A percentile compares a stretch with the other conserved stretches of the same genome.
These are phyloP conservation scores for Tetrapedia diversipes DNA, from an alignment of 2,888 invertebrate species.

Conservation along the genomic window DNA sequence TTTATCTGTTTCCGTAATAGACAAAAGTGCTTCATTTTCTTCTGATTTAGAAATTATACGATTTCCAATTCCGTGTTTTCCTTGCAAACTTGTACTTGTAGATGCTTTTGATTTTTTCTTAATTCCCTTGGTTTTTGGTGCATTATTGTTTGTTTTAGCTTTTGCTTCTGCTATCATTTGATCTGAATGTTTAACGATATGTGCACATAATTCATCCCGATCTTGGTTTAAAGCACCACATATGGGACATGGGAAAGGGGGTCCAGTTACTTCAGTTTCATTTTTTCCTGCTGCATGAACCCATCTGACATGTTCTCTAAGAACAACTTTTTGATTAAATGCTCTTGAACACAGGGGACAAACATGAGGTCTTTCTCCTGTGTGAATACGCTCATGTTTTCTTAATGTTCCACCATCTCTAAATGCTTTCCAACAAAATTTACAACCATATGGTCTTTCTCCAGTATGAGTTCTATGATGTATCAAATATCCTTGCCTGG, in stretches of 20 bases:
- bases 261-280: slow-evolving; percentile 78
- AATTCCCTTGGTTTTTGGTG: slow-evolving; percentile 67
- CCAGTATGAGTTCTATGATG: slow-evolving; percentile 84
- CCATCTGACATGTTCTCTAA: slow-evolving; percentile 84
- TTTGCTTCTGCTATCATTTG: slow-evolving; percentile 83
- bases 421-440: slow-evolving; percentile 84
- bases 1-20: slow-evolving; percentile 67
- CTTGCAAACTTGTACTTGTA: slow-evolving; percentile 28
- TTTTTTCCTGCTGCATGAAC: slow-evolving; percentile 83
- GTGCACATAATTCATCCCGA: slow-evolving; percentile 84
- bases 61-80: slow-evolving; percentile 42
- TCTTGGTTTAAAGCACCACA: slow-evolving; percentile 82
- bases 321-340: slow-evolving; percentile 85
- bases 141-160: slow-evolving; percentile 75
- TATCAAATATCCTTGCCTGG: slow-evolving; percentile 84
- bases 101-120: slow-evolving; percentile 68
- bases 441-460: slow-evolving; percentile 84
- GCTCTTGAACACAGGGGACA: slow-evolving; percentile 84
- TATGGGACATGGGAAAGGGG: slow-evolving; percentile 83
- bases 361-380: slow-evolving; percentile 84
- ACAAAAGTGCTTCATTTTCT: slow-evolving; percentile 71
- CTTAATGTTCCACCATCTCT: slow-evolving; percentile 84
- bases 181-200: slow-evolving; percentile 84
- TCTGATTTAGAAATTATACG: slow-evolving; percentile 62
- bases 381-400: slow-evolving; percentile 84